Conservation (phyloP, 2,113 vertebrate genomes). For the Nanorana parkeri region DNA sequence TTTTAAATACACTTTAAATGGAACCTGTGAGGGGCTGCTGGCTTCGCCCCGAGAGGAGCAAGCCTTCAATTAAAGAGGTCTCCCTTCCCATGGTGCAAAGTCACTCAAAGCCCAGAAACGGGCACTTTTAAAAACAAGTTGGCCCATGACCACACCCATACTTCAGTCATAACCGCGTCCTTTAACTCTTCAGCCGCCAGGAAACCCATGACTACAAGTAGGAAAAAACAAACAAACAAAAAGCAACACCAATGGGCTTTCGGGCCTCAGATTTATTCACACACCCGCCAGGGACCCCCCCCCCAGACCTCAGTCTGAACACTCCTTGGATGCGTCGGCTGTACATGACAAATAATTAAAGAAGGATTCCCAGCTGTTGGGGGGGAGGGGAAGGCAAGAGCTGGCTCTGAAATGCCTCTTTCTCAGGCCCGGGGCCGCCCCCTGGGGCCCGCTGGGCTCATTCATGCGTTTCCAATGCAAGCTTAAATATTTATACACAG, state of each 20-base stretch:
- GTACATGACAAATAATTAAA: slow-evolving; percentile 13
- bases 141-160: no score
- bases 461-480: slow-evolving; percentile 36
- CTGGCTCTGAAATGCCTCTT: slow-evolving; percentile 21
- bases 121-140: no score
- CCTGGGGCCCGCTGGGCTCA: slow-evolving; percentile 19
- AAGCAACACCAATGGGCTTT: neutral
- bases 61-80: no score
- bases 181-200: no score
- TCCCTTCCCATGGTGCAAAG: no score
- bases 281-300: neutral
- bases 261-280: slow-evolving; percentile 43
- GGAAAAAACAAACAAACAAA: no score
- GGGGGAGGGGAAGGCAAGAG: neutral
- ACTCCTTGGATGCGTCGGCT: slow-evolving; percentile 3
- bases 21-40: no score
- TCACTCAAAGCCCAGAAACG: no score
- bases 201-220: no score
- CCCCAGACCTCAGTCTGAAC: neutral
- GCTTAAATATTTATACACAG: slow-evolving; percentile 51
- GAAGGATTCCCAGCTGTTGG: neutral
- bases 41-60: no score
- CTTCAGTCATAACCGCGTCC: no score
- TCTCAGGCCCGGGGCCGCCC: slow-evolving; percentile 5
- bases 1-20: no score